These are phyloP conservation scores for Diadegma fenestrale DNA, from an alignment of 2,888 invertebrate species.

Conservation along the genomic window DNA sequence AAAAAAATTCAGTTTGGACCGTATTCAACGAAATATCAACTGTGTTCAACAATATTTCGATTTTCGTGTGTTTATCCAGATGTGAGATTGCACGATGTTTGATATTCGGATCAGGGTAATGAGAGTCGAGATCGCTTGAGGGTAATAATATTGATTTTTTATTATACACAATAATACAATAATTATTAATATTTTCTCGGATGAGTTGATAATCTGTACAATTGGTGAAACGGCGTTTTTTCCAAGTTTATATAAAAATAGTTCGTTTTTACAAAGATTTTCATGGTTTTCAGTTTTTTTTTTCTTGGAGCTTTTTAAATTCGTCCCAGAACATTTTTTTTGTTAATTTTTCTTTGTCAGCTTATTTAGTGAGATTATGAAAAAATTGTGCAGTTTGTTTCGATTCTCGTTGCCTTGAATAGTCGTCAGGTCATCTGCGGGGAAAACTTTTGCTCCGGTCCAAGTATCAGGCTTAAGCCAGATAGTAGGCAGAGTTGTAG, in stretches of 20 bases:
- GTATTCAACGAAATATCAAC: no score
- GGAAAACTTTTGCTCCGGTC: conserved; percentile 13
- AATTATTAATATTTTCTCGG: conserved; percentile 35
- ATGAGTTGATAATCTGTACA: conserved; percentile 49
- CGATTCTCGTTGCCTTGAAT: conserved; percentile 28
- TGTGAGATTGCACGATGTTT: background rate
- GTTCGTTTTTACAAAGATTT: background rate
- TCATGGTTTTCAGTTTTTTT: background rate
- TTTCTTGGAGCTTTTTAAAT: background rate
- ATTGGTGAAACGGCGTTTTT: conserved; percentile 13
- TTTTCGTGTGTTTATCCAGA: background rate
- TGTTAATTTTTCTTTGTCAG: background rate
- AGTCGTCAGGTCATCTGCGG: conserved; percentile 26
- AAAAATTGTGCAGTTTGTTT: conserved; percentile 1
- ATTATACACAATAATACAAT: conserved; percentile 60
- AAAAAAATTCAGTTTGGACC: no score
- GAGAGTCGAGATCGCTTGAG: background rate
- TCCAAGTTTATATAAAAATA: background rate
- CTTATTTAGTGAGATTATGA: background rate
- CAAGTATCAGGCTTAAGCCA: conserved; percentile 67
- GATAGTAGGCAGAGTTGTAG: conserved; percentile 78
- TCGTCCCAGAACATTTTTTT: background rate
- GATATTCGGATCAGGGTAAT: background rate
- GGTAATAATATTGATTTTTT: conserved; percentile 46
- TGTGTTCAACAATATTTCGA: no score